Evolutionary conservation across 2,113 vertebrate genomes (phyloP).

Genomic region (Cynopterus brachyotis): DNA sequence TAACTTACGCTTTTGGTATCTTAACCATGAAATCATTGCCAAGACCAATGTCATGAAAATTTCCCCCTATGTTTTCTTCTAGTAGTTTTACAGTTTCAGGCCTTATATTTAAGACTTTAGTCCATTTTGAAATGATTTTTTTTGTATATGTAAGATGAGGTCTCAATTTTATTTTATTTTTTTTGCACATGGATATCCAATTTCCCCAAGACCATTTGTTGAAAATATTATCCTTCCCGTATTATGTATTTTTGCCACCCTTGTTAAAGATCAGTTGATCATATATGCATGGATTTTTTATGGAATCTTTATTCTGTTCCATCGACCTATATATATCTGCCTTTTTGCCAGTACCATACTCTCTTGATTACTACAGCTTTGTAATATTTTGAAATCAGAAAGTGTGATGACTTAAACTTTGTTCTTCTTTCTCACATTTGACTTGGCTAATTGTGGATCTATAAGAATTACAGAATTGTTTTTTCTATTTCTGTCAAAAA

Average conservation of each 20-base stretch:
- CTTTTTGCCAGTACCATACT: neutral
- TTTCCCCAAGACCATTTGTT: neutral
- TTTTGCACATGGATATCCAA: neutral
- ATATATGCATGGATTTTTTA: neutral
- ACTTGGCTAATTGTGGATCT: neutral
- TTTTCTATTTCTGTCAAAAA: neutral
- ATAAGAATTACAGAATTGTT: neutral
- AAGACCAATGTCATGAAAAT: neutral
- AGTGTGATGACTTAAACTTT: neutral
- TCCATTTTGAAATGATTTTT: neutral
- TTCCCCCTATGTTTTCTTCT: neutral
- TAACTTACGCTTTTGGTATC: neutral
- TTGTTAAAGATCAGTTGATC: neutral
- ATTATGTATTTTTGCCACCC: neutral
- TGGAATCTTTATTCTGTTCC: neutral
- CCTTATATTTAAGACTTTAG: neutral
- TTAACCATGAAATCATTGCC: neutral
- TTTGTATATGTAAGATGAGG: neutral
- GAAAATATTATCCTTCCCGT: neutral
- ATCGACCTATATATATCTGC: neutral
- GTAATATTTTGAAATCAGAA: neutral
- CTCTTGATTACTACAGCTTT: neutral
- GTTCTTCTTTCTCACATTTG: neutral
- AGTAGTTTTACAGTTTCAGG: neutral
- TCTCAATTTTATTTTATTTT: neutral